These are phyloP conservation scores for Squalus acanthias DNA, from an alignment of 2,797 vertebrate species.

Conservation along the genomic window DNA sequence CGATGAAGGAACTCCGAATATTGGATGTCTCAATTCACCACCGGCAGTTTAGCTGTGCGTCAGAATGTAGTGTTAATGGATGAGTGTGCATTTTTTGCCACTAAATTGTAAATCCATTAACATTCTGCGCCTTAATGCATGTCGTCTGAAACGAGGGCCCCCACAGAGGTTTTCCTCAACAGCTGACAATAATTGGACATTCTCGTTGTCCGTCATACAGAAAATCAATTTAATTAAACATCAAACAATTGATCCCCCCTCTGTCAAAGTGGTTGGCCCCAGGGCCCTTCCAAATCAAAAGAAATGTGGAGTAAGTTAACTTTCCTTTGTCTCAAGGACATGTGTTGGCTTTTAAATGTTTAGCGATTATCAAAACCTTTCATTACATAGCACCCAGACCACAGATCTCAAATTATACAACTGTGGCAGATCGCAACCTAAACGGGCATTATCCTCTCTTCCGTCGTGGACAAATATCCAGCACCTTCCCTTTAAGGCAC, in stretches of 20 bases:
- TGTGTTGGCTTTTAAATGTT: not conserved
- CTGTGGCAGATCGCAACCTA: too few relatives aligned
- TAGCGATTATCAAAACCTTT: not conserved
- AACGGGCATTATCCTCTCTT: too few relatives aligned
- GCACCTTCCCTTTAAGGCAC: too few relatives aligned
- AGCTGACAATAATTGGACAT: not conserved
- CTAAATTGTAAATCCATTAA: not conserved
- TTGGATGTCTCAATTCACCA: not conserved
- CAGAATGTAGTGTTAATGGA: not conserved
- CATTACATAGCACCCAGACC: not conserved
- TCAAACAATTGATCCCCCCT: not conserved
- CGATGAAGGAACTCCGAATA: not conserved
- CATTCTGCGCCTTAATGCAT: not conserved
- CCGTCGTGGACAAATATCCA: too few relatives aligned
- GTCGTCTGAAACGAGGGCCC: not conserved
- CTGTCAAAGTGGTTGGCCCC: not conserved
- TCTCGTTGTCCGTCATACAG: not conserved
- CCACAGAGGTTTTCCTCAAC: not conserved
- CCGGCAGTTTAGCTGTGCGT: not conserved
- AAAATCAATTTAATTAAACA: conserved; percentile 7
- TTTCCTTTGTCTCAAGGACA: not conserved
- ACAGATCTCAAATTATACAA: not conserved
- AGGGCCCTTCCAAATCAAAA: not conserved
- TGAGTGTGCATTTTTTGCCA: not conserved
- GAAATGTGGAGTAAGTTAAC: not conserved